These are phyloP conservation scores for Uromys caudimaculatus DNA, from an alignment of 2,797 vertebrate genomes.

Conservation along the genomic window DNA sequence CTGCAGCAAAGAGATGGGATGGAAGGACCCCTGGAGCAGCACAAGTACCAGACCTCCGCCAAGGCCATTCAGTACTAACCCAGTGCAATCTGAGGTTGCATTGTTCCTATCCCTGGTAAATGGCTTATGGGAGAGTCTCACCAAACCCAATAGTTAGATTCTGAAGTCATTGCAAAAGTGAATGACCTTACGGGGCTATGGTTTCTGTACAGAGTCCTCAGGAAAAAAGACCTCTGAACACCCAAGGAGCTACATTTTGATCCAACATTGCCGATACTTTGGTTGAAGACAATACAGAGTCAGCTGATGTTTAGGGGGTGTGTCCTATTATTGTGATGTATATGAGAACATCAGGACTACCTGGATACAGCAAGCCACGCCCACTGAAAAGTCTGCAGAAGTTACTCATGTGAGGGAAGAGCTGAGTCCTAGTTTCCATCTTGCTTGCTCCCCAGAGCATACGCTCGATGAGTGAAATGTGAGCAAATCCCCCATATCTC, in stretches of 20 bases:
- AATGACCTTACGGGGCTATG: not conserved
- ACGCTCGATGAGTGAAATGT: not conserved
- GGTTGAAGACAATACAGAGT: not conserved
- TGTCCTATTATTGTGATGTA: not conserved
- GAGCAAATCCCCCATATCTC: not conserved
- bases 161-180: not conserved
- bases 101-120: conserved; percentile 55
- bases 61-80: not conserved
- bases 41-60: not conserved
- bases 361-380: not conserved
- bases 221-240: conserved; percentile 2
- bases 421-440: not conserved
- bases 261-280: not conserved
- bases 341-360: not conserved
- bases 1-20: not conserved
- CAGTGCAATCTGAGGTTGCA: not conserved
- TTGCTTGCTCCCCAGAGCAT: not conserved
- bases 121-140: not conserved
- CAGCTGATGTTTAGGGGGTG: not conserved
- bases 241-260: not conserved
- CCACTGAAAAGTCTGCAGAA: not conserved
- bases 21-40: not conserved
- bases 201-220: not conserved
- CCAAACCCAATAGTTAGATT: not conserved
- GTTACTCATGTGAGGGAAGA: not conserved